Conservation (phyloP, 2,888 invertebrate species). For the Cactoblastis cactorum region DNA sequence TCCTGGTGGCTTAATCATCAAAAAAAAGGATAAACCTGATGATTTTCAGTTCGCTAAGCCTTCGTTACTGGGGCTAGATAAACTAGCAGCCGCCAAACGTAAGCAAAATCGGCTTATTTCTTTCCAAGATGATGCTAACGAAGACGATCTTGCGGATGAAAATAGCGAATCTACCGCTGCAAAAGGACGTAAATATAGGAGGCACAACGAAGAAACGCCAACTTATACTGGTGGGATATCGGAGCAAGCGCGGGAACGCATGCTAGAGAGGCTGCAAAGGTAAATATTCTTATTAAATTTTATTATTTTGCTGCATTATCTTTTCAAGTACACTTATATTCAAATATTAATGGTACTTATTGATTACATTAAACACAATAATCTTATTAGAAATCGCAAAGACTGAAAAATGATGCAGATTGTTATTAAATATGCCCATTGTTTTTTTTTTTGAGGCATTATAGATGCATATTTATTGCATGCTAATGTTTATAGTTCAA, state of each 20-base stretch:
- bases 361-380: no score
- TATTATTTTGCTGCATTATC: neutral
- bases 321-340: no score
- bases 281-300: slow-evolving; percentile 28
- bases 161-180: slow-evolving; percentile 34
- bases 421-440: no score
- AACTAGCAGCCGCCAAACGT: slow-evolving; percentile 88
- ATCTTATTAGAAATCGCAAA: no score
- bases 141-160: slow-evolving; percentile 41
- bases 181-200: slow-evolving; percentile 85
- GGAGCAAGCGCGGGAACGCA: slow-evolving; percentile 85
- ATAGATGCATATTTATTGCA: no score
- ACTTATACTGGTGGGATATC: slow-evolving; percentile 96
- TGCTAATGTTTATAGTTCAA: neutral
- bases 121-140: slow-evolving; percentile 73
- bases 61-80: slow-evolving; percentile 91
- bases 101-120: slow-evolving; percentile 84
- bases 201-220: slow-evolving; percentile 92
- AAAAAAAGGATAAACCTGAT: slow-evolving; percentile 78
- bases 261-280: slow-evolving; percentile 82
- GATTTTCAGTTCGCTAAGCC: slow-evolving; percentile 87
- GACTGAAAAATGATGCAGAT: no score
- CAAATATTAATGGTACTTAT: no score
- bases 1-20: slow-evolving; percentile 86
- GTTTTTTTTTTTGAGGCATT: no score